Evolutionary conservation across 2,797 vertebrate genomes (phyloP), one percentile per base, ranked within the genome.

Genomic region (Pseudomugil gertrudae): DNA sequence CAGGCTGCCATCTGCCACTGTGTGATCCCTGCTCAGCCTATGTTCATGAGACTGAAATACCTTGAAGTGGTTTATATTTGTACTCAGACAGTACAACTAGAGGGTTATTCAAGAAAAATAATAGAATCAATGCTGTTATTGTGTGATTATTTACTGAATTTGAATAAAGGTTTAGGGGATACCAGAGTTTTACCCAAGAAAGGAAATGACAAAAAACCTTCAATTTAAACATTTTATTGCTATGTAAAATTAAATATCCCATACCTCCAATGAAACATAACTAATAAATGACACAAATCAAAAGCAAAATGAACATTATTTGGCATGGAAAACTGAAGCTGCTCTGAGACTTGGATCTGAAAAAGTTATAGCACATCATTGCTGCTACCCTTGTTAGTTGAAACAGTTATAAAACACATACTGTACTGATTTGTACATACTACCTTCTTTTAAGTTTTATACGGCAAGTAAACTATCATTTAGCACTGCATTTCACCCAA

Each of bases 191-290:
- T 13, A 13, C 30, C 58, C 3, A 65, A 63, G 21, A 58, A 43
- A 63, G 50, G n/a, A 82, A 51, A 40, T 26, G 26, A 67, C 35
- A 35, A 29, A 62, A 55, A 15, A n/a, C 33, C 38, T 7, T 3
- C 63, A 36, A 60, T 30, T 92, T 80, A 85, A 93, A 93, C 86
- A 74, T 90, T 94, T 94, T 95, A 95, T 95, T 95, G 93, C 93
- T 93, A 84, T 93, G 85, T 92, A 92, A 93, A 93, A 92, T 89
- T 79, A 91, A 89, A 92, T 90, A 91, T 81, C 58, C 72, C 74
- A 74, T 84, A 84, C 80, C 72, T 84, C 57, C 60, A 82, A 84
- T 84, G 80, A 89, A 93, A 92, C 78, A 56, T 81, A 52, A 74
- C 81, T 75, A 80, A 85, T 74, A 84, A 91, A 89, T 77, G 89